These are phyloP conservation scores for Guaruba guarouba DNA, from an alignment of 2,113 vertebrate genomes.

Conservation along the genomic window DNA sequence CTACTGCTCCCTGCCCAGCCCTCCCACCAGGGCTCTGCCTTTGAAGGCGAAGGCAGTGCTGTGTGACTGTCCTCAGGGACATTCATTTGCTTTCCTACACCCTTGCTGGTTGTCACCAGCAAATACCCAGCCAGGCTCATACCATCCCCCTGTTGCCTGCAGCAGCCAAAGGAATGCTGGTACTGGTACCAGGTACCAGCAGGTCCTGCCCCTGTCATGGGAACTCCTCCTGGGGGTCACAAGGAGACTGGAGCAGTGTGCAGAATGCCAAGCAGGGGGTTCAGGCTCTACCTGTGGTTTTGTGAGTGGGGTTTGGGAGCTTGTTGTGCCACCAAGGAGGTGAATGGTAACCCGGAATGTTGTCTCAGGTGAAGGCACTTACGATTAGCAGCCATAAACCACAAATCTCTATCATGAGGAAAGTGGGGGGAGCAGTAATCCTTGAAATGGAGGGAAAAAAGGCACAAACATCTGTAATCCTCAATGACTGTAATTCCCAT, in stretches of 20 bases:
- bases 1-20: constrained; percentile 51
- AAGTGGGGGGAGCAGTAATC: neutral
- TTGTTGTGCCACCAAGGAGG: neutral
- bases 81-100: constrained; percentile 14
- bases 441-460: neutral
- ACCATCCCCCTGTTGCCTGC: neutral
- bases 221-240: neutral
- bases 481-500: neutral
- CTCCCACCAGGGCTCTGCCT: constrained; percentile 37
- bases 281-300: neutral
- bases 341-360: accelerated
- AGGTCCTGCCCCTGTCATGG: neutral
- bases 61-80: constrained; percentile 28
- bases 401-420: accelerated
- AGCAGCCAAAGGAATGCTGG: neutral
- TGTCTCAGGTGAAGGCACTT: neutral
- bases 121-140: neutral
- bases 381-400: neutral
- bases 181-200: accelerated
- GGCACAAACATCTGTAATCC: neutral
- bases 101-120: neutral
- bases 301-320: neutral
- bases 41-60: constrained; percentile 4
- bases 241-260: accelerated
- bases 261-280: neutral